These are phyloP conservation scores for Gymnopithys bicolor DNA, from an alignment of 2,797 vertebrate genomes.

Conservation along the genomic window DNA sequence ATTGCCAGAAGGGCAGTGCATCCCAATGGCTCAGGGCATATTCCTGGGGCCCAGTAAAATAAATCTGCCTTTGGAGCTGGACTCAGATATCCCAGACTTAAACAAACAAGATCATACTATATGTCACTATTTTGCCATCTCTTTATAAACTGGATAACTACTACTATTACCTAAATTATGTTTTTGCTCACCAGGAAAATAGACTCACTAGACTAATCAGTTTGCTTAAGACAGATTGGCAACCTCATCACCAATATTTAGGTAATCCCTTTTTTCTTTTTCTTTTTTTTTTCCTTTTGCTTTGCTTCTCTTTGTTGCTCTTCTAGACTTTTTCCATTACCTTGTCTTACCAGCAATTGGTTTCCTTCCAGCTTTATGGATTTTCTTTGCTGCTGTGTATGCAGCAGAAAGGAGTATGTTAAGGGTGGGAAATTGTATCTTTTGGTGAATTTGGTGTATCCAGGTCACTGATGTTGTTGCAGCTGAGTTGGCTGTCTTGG, in stretches of 20 bases:
- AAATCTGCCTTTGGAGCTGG: not conserved
- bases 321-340: not conserved
- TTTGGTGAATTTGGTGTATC: constrained; percentile 20
- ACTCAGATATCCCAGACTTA: not conserved
- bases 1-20: not conserved
- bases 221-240: not conserved
- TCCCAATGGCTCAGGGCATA: not conserved
- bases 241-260: not conserved
- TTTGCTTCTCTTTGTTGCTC: not conserved
- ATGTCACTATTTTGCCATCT: not conserved
- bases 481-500: constrained; percentile 28
- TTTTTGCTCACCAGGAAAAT: not conserved
- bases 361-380: not conserved
- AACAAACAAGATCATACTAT: not conserved
- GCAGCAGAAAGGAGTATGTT: not conserved
- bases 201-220: not conserved
- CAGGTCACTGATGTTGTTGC: not conserved
- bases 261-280: not conserved
- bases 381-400: not conserved
- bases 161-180: not conserved
- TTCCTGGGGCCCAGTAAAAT: not conserved
- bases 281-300: accelerated
- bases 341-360: not conserved
- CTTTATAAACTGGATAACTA: not conserved
- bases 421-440: not conserved